Base-by-base conservation (phyloP, 2,113 vertebrate species). In the Misgurnus mizolepis region DNA sequence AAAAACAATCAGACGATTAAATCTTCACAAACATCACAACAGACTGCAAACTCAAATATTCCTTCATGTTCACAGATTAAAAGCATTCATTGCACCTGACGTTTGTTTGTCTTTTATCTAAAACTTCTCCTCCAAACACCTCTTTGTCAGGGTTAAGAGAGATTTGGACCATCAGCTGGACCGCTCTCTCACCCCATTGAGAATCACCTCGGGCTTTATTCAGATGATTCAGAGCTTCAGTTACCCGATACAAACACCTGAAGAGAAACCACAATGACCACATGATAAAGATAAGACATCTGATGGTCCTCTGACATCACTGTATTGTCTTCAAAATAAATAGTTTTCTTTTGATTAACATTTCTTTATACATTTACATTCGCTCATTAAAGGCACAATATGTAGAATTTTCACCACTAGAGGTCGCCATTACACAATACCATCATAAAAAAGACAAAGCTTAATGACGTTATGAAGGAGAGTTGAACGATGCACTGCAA, bases 91-190 rank as follows among this genome's bases (percentile, higher is more conserved):
- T 4, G 50, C 27, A 94, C 93, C 84, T 91, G 77, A 62, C 60
- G 9, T 90, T 83, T 0, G 76, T 72, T 39, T 68, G 68, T 39
- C 81, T 45, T 65, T 17, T 89, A 70, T 91, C 84, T 39, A 93
- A 90, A 34, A 87, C 86, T 43, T 93, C 88, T 71, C 91, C 91
- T 0, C 90, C 92, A 60, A 94, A 17, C 4, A 91, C 83, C 72
- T 93, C 89, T 0, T 88, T 89, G 83, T 94, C 92, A 3, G 91
- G 92, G 83, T 93, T 92, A 17, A 93, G 90, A 58, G 87, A 91
- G 82, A 94, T 90, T 27, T 91, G 89, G 68, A 93, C 85, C 89
- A 92, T 91, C 78, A 68, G 78, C n/a, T 76, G 89, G 50, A 87
- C 66, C 62, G 89, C 89, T 5, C 62, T 87, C 66, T 87, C 89